Conservation (phyloP, 2,113 vertebrate species). For the Balaeniceps rex region DNA sequence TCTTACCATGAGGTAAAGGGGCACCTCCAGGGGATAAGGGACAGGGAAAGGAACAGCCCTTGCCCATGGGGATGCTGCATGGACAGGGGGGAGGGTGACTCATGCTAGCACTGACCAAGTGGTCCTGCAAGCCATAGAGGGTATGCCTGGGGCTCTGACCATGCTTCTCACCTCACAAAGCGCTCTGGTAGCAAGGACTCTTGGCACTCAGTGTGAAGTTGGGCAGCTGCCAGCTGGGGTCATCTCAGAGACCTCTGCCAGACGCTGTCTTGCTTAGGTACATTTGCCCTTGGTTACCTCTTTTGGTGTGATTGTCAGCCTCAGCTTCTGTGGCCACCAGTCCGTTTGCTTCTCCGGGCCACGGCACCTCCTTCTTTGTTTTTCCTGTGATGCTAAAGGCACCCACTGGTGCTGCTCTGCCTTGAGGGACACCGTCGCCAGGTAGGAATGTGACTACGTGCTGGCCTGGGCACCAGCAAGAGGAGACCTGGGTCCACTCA, state of each 20-base stretch:
- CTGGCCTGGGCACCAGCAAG: neutral
- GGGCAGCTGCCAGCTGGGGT: neutral
- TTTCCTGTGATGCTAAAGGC: neutral
- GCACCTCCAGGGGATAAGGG: neutral
- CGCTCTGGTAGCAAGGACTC: neutral
- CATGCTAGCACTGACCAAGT: neutral
- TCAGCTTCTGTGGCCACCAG: neutral
- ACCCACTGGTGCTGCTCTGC: neutral
- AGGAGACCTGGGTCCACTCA: neutral
- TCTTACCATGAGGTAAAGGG: neutral
- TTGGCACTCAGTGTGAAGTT: neutral
- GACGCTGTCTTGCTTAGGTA: fast-evolving
- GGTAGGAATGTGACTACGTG: neutral
- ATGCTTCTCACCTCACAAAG: neutral
- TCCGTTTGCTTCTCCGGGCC: neutral
- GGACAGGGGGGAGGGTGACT: neutral
- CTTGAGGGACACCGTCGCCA: neutral
- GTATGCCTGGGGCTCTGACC: neutral
- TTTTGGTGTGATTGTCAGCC: neutral
- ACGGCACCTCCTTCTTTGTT: neutral
- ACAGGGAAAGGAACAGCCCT: neutral
- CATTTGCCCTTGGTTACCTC: neutral
- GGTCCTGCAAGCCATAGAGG: neutral
- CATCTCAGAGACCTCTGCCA: neutral
- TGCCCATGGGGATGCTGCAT: neutral